These are phyloP conservation scores for Lutjanus argentimaculatus DNA, from an alignment of 2,797 vertebrate genomes.

Conservation along the genomic window DNA sequence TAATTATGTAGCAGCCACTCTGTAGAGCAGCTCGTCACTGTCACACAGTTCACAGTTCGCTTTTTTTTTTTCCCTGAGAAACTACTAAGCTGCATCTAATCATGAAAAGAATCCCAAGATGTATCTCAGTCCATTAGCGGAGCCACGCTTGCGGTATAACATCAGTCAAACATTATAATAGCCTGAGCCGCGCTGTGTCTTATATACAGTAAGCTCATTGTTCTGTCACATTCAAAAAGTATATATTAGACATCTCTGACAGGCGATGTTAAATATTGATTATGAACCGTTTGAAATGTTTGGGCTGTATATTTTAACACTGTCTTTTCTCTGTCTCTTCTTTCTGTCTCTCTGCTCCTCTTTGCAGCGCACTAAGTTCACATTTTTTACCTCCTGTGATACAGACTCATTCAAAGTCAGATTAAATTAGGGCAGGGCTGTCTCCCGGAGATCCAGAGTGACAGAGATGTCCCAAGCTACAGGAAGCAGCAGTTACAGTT, in stretches of 20 bases:
- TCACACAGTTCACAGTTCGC: constrained; percentile 65
- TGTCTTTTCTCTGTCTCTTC: constrained; percentile 49
- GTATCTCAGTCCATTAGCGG: constrained; percentile 64
- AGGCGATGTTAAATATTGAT: constrained; percentile 91
- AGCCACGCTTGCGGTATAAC: constrained; percentile 70
- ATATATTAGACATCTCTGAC: constrained; percentile 78
- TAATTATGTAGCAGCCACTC: constrained; percentile 72
- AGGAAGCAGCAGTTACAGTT: constrained; percentile 87
- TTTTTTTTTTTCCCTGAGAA: constrained; percentile 60
- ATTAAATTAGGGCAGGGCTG: constrained; percentile 94
- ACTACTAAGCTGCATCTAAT: constrained; percentile 68
- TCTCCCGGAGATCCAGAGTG: constrained; percentile 87
- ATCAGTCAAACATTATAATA: constrained; percentile 78
- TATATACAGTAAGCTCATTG: constrained; percentile 68
- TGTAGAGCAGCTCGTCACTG: constrained; percentile 66
- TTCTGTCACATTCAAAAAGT: constrained; percentile 78
- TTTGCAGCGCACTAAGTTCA: constrained; percentile 82
- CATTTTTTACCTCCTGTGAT: constrained; percentile 86
- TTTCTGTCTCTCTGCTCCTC: constrained; percentile 52
- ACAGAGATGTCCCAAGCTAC: constrained; percentile 90
- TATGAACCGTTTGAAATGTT: constrained; percentile 88
- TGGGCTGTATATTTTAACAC: constrained; percentile 77
- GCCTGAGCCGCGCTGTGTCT: constrained; percentile 54
- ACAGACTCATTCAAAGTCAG: constrained; percentile 92
- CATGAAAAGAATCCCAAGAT: constrained; percentile 73